Base-by-base conservation (phyloP, 2,113 vertebrate species). In the Plecturocebus donacophilus region DNA sequence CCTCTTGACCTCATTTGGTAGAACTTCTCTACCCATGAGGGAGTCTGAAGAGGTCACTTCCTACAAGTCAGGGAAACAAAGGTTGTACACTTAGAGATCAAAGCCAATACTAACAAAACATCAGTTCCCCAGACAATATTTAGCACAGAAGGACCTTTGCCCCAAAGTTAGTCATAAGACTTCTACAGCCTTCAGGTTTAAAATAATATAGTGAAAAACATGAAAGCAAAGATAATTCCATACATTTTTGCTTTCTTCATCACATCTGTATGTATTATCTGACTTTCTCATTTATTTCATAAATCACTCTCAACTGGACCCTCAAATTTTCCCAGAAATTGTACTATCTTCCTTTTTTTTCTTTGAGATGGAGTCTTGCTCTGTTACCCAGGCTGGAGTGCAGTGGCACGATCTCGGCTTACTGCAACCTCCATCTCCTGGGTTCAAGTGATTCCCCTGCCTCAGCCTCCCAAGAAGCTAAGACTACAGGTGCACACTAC, bases 101-200 rank as follows among this genome's bases (percentile, higher is more conserved):
- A 91, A 97, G 40, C 47, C 80, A 94, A 83, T 56, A 82, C 21
- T 68, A 90, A 70, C 64, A 93, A 94, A 97, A 92, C 54, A 96
- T 49, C 88, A 87, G 42, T 32, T 96, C 76, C 93, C 93, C 89
- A 93, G 40, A 89, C 40, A 94, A 12, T 73, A 77, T n/a, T 93
- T 64, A 49, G 20, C 71, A 82, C 52, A 94, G 82, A 95, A 93
- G 25, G 71, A 73, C 45, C n/a, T 64, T 80, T 91, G 66, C n/a
- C 66, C 83, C 25, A 52, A 85, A 56, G 16, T 56, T 70, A 85
- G 47, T 61, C 20, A 66, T 45, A n/a, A 94, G 64, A 95, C 38
- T 73, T 83, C 27, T 14, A 66, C 0, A 40, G 68, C 35, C 61
- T 94, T 83, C 40, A 68, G 70, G 35, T 85, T 87, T 93, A 88